Evolutionary conservation across 2,888 invertebrate genomes (phyloP), one percentile per base, ranked within the genome.

Genomic region (Listrodromus nycthemerus): DNA sequence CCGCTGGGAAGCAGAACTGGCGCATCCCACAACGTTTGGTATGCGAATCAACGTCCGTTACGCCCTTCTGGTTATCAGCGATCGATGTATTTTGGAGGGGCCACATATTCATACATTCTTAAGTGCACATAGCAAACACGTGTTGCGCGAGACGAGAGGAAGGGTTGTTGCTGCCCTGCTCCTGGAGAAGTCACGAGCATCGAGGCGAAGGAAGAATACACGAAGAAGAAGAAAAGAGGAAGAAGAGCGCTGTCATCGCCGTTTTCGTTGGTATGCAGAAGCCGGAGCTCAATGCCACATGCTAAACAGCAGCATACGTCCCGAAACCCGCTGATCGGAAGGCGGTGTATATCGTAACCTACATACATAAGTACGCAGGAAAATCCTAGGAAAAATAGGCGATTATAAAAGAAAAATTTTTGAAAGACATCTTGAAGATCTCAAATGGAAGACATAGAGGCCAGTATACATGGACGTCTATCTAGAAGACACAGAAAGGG

Each of bases 201-300:
- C 41, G 19, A 45, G 48, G 45, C 55, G 50, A 82, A 65, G 82
- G 66, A 70, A 41, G 16, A 70, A 55, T 33, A 50, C 69, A 77
- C 41, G 33, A 37, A 50, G 61, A 55, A 70, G 58, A 27, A 50
- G 41, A 21, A 37, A 55, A 50, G 61, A 52, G 69, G 48, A 27
- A 50, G 37, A 21, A 37, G 48, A 67, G 37, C 61, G 45, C 19
- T 45, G 33, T 55, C 58, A 58, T 67, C 58, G 66, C 41, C n/a
- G 19, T 33, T 78, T 83, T 86, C 65, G 69, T 86, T 87, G 85
- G 82, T 78, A 85, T 86, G 86, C 87, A 85, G 84, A 81, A 86
- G 73, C 69, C 71, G 75, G 74, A 55, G 63, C 70, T 83, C 86
- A 87, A 87, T 86, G 86, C 86, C 80, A 87, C 86, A 86, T 86